A percentile compares a stretch with the other conserved stretches of the same genome.
These are phyloP conservation scores for Semnornis frantzii DNA, from an alignment of 2,113 vertebrate genomes.

Conservation along the genomic window DNA sequence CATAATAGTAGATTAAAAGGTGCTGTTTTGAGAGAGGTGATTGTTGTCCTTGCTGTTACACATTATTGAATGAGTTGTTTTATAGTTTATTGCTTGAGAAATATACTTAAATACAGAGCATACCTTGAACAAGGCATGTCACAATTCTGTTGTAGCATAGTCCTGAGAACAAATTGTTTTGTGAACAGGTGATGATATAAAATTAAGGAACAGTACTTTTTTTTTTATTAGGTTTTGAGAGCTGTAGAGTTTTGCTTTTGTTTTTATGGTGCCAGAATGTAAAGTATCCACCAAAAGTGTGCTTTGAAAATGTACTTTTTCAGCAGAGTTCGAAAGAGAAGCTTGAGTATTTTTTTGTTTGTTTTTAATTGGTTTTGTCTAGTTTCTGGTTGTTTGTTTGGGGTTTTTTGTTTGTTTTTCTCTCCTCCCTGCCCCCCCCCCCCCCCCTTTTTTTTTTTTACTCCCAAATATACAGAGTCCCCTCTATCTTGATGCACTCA, in stretches of 20 bases:
- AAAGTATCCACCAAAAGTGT: background rate
- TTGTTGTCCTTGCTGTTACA: background rate
- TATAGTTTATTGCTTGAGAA: background rate
- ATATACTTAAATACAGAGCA: background rate
- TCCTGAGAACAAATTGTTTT: background rate
- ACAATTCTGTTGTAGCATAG: background rate
- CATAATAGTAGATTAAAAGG: background rate
- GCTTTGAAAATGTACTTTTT: background rate
- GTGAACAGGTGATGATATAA: background rate
- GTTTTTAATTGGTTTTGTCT: no score
- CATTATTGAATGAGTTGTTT: background rate
- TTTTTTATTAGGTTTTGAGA: background rate
- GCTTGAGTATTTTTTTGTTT: fast-evolving
- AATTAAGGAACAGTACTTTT: background rate
- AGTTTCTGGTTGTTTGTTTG: no score
- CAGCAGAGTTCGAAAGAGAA: background rate
- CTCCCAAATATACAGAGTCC: background rate
- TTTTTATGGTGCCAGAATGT: background rate
- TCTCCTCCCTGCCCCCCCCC: no score
- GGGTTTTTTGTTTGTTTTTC: background rate
- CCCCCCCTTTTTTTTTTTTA: background rate
- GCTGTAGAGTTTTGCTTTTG: background rate
- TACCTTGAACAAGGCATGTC: background rate
- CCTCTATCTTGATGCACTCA: background rate
- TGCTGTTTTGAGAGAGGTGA: background rate